phyloP scores from a whole-genome alignment of 2,113 vertebrate species.

The Leucosticte australis region DNA sequence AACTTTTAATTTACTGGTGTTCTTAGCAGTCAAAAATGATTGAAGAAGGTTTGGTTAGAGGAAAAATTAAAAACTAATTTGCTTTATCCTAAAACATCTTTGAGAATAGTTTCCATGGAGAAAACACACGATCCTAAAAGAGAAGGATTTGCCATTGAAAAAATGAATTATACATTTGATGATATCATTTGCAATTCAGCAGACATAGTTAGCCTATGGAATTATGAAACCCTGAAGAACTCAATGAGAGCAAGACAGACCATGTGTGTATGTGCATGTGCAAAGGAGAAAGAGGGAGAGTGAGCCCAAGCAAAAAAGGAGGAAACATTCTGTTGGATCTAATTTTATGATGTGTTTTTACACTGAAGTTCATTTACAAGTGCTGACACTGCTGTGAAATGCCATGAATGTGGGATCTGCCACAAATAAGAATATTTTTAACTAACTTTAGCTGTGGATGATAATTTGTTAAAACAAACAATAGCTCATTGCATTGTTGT shows the following conservation, averaged over 20 bases:
- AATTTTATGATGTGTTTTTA: constrained; percentile 68
- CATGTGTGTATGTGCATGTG: not conserved
- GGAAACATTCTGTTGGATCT: constrained; percentile 53
- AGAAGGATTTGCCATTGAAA: not conserved
- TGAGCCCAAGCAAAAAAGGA: constrained; percentile 10
- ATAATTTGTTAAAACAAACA: constrained; percentile 81
- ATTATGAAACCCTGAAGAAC: not conserved
- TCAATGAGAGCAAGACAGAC: not conserved
- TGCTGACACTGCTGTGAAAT: constrained; percentile 55
- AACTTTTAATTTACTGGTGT: constrained; percentile 33
- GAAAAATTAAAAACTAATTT: not conserved
- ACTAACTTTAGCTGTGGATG: constrained; percentile 68
- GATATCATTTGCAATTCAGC: not conserved
- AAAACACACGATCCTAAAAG: not conserved
- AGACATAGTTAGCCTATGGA: not conserved
- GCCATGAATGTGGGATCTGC: constrained; percentile 52
- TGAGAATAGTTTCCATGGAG: not conserved
- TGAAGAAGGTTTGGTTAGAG: not conserved
- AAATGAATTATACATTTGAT: not conserved
- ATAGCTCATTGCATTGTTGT: constrained; percentile 52
- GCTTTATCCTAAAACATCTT: not conserved
- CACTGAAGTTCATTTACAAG: constrained; percentile 57
- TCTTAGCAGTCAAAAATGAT: constrained; percentile 7
- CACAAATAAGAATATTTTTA: constrained; percentile 59
- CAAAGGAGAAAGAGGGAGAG: not conserved